Percentiles rank a stretch among this genome's conserved stretches.
These are phyloP conservation scores for Zaprionus gabonicus DNA, from an alignment of 1,140 invertebrate genomes.

Conservation along the genomic window DNA sequence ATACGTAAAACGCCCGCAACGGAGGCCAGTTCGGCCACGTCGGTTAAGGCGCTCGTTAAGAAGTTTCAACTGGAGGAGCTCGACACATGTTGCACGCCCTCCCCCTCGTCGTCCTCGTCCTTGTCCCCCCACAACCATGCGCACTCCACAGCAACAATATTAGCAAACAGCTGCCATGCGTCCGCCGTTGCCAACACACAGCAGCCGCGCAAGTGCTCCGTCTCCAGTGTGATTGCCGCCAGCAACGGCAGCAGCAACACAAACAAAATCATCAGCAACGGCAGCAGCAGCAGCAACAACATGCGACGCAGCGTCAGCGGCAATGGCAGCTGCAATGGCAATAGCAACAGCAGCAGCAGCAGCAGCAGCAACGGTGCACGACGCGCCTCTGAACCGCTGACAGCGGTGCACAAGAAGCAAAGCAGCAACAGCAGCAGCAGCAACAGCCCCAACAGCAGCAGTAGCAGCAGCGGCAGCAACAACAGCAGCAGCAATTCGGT, in stretches of 20 bases:
- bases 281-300: conserved; percentile 30
- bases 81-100: conserved; percentile 11
- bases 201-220: conserved; percentile 39
- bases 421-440: conserved; percentile 21
- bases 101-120: neutral
- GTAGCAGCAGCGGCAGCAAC: conserved; percentile 36
- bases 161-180: neutral
- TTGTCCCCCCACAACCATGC: neutral
- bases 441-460: conserved; percentile 11
- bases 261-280: conserved; percentile 15
- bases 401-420: conserved; percentile 73
- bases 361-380: conserved; percentile 77
- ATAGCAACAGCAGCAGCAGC: conserved; percentile 72
- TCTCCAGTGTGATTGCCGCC: conserved; percentile 31
- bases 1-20: conserved; percentile 77
- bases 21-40: conserved; percentile 73
- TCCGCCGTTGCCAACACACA: neutral
- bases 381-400: conserved; percentile 66
- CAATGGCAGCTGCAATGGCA: conserved; percentile 18
- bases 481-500: conserved; percentile 34
- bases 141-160: conserved; percentile 4
- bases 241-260: conserved; percentile 18
- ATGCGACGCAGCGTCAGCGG: conserved; percentile 16
- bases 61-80: conserved; percentile 81
- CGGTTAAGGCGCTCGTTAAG: conserved; percentile 82